Base-by-base conservation (phyloP, 2,113 vertebrate species). In the Apodemus speciosus region DNA sequence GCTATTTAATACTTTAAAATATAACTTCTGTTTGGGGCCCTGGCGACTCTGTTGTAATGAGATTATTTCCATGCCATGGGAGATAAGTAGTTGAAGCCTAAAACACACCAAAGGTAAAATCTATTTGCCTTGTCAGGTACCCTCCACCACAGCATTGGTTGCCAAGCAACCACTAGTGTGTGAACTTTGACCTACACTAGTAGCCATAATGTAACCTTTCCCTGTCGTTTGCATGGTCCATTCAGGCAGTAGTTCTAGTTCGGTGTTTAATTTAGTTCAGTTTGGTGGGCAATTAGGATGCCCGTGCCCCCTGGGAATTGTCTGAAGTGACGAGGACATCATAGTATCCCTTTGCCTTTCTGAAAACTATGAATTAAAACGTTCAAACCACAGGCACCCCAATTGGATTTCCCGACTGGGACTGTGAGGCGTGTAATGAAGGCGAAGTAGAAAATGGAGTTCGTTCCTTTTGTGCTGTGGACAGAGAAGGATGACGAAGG, bases 1-100 rank as follows among this genome's bases (percentile, higher is more conserved):
- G 77, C 68, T 77, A 9, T 64, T 92, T 93, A 83, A 81, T 94
- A 92, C 64, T 95, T 96, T 88, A 68, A 95, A 83, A 83, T 88
- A 66, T 72, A 18, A 51, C 51, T 92, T 93, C 66, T 83, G 18
- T 90, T 95, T 85, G 89, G 91, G 91, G 92, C 76, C 60, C 9
- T 46, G 40, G 75, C 27, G 81, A 23, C 46, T 81, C 94, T 68
- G 79, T 85, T 83, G 30, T 88, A n/a, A 95, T 64, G 51, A 90
- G 89, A 72, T 62, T 73, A 25, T 92, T 92, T 77, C 79, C 56
- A 83, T 73, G 85, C 38, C 23, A 66, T 64, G 68, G 51, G 21
- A 93, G 58, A 35, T 90, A 93, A 94, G 90, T 83, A 81, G 40
- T n/a, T 95, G 83, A 88, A 85, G 91, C 76, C 68, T 51, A 81